Base-by-base conservation (phyloP, 2,888 invertebrate species). In the Palloptera scutellata region DNA sequence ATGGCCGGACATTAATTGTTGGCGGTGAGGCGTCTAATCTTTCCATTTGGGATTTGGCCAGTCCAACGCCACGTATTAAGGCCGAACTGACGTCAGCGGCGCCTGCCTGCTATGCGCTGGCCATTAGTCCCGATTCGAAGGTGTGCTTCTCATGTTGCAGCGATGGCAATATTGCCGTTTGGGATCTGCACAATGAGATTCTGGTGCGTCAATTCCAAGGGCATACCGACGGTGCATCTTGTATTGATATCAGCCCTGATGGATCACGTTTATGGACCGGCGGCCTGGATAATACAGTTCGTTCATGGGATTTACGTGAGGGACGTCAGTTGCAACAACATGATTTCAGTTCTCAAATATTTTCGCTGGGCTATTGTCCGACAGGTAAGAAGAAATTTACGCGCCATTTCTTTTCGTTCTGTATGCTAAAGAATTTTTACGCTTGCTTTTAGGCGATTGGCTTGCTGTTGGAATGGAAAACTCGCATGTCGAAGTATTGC, bases 101-200 rank as follows among this genome's bases (percentile, higher is more conserved):
- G 69, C 97, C 98, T 30, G 98, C 98, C 0, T 98, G 98, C 86
- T 99, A 99, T 85, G 98, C 98, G 63, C 89, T 98, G 64, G 98
- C 98, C 70, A 96, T 98, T 77, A 96, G 96, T 77, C 96, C 96
- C 0, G 98, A 98, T 86, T 95, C 95, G 70, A 97, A 97, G 88
- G 94, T 97, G 70, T 97, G 98, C 88, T 99, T 98, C 87, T 96
- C 97, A 83, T 98, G 98, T 85, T 98, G 98, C 88, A 96, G 96
- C 78, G 98, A 99, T 84, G 98, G 98, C 45, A 95, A 97, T 85
- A 97, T 98, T 79, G 96, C 97, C 42, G 96, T 98, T 3, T 98
- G 97, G 97, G 98, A 94, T 85, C 87, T 94, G 60, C 93, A 93
- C 78, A 94, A 93, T 86, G 96, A 97, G 86, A 93, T 93, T 68